These are phyloP conservation scores for Amphipoea oculea DNA, from an alignment of 2,888 invertebrate species.

Conservation along the genomic window DNA sequence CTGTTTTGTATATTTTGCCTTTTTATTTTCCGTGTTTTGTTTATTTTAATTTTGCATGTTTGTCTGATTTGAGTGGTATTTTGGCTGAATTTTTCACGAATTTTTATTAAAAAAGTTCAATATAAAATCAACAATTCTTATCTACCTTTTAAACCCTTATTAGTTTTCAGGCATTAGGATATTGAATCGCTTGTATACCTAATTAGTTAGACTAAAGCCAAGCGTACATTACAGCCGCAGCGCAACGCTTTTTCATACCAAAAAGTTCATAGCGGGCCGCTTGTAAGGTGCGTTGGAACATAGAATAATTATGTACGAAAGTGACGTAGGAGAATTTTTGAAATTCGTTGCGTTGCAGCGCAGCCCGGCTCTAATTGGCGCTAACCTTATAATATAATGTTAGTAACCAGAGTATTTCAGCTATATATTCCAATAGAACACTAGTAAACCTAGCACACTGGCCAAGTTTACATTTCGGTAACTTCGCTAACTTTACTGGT, in stretches of 20 bases:
- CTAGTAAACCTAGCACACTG: slow-evolving; percentile 11
- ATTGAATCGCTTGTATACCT: background rate
- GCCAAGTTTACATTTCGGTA: slow-evolving; percentile 28
- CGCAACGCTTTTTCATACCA: background rate
- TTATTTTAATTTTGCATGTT: slow-evolving; percentile 11
- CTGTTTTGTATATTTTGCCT: slow-evolving; percentile 61
- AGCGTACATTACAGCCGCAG: background rate
- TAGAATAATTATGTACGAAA: background rate
- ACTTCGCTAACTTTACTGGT: slow-evolving; percentile 34
- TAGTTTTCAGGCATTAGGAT: background rate
- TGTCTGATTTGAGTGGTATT: slow-evolving; percentile 16
- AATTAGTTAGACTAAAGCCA: background rate
- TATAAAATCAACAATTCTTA: background rate
- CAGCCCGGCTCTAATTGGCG: background rate
- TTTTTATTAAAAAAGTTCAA: background rate
- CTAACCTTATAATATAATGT: background rate
- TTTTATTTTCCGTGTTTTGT: slow-evolving; percentile 50
- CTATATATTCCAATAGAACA: slow-evolving; percentile 11
- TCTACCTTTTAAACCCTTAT: background rate
- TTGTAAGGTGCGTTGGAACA: background rate
- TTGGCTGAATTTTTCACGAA: background rate
- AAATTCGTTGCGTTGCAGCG: background rate
- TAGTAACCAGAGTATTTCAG: background rate
- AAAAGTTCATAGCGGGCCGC: background rate
- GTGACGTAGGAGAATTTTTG: background rate